These are phyloP conservation scores for Porites divaricata DNA, from an alignment of 92 coral and sea anemone genomes.

Conservation along the genomic window DNA sequence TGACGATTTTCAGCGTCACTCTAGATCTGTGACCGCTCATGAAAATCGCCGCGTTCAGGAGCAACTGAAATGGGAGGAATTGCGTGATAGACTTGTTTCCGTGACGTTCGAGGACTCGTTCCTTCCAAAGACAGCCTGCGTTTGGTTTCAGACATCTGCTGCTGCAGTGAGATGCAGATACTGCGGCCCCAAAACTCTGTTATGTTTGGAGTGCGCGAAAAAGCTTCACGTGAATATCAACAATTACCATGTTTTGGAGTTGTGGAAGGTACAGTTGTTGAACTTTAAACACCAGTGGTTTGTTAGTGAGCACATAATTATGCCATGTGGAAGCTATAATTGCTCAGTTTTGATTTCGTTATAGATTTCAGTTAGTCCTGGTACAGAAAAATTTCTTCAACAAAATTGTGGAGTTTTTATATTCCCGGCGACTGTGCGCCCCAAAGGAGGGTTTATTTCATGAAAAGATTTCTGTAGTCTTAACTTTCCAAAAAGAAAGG, in stretches of 20 bases:
- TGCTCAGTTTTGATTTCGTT: no score
- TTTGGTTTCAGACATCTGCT: not conserved
- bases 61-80: not conserved
- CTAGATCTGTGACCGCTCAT: not conserved
- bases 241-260: not conserved
- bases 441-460: no score
- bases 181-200: not conserved
- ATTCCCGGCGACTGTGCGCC: no score
- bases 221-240: not conserved
- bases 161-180: conserved; percentile 1
- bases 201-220: not conserved
- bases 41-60: conserved; percentile 6
- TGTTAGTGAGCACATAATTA: no score
- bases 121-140: not conserved
- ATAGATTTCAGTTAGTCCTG: no score
- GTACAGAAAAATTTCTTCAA: no score
- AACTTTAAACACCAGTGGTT: no score
- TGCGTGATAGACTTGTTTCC: not conserved
- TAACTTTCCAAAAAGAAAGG: no score
- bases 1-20: not conserved
- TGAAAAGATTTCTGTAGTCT: no score
- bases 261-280: conserved; percentile 5
- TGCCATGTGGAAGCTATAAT: no score
- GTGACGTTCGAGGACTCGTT: not conserved
- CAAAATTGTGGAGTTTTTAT: no score